Evolutionary conservation across 2,113 vertebrate genomes (phyloP), one percentile per base, ranked within the genome.

Genomic region (Melospiza melodia): DNA sequence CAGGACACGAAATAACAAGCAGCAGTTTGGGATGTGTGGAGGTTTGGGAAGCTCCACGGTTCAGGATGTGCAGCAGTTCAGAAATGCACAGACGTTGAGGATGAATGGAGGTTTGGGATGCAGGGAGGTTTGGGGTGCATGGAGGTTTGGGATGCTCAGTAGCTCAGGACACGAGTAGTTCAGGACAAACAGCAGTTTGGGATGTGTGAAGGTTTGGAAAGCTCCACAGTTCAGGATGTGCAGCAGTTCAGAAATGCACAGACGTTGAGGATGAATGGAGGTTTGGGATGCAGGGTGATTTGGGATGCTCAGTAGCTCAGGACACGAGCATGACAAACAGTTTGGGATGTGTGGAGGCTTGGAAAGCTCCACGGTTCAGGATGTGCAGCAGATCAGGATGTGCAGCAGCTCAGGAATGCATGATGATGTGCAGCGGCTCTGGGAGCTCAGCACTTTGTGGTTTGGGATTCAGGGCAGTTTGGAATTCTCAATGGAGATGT

Each of bases 301-400:
- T 51, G 24, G 66, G 9, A 33, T 18, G 46, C 33, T 69, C 57
- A 13, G 48, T 4, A 15, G 57, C 7, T 58, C 57, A n/a, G 57
- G 21, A 57, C 0, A 1, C 1, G 11, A 68, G 46, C 33, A 37
- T 0, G 1, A 62, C 2, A 3, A 37, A 18, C 41, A 33, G n/a
- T 55, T 55, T 19, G 59, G 59, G 22, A 31, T 12, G 28, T 31
- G 54, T 55, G 30, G 54, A 55, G 54, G 54, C 20, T 55, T 55
- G 54, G 54, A 21, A 55, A 21, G 30, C 19, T 55, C 12, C 30
- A 21, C 2, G 19, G 54, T 55, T 55, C 54, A 55, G 54, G 33
- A 55, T 55, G 52, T 55, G 52, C 51, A 41, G 71, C 1, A 1
- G 49, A 5, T 51, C 49, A 51, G 49, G 49, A 51, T 41, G n/a